Conservation (phyloP, 2,797 vertebrate species). For the Decapterus maruadsi region DNA sequence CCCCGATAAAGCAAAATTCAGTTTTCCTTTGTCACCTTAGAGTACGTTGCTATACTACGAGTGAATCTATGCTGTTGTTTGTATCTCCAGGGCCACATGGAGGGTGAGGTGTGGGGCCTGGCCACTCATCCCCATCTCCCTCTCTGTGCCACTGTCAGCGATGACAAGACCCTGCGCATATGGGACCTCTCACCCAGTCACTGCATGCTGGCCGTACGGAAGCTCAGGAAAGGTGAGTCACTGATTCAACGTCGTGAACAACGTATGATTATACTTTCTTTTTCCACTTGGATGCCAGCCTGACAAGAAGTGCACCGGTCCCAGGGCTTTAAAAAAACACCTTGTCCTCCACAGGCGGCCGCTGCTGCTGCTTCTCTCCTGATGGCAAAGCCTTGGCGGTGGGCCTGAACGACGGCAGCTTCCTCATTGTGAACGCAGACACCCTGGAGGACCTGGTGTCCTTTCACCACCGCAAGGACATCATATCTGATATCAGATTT, state of each 20-base stretch:
- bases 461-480: constrained; percentile 98
- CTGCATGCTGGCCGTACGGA: constrained; percentile 99
- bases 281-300: not conserved
- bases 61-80: constrained; percentile 26
- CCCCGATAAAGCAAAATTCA: no score
- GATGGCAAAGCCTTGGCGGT: constrained; percentile 98
- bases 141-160: constrained; percentile 98
- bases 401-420: constrained; percentile 97
- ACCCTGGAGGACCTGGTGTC: constrained; percentile 98
- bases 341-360: constrained; percentile 88
- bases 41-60: not conserved
- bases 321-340: constrained; percentile 37
- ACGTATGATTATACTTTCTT: constrained; percentile 19
- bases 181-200: constrained; percentile 99
- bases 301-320: constrained; percentile 30
- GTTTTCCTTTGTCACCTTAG: not conserved
- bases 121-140: constrained; percentile 98
- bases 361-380: constrained; percentile 98
- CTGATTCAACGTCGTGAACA: constrained; percentile 2
- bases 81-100: constrained; percentile 95
- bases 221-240: constrained; percentile 96
- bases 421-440: constrained; percentile 97
- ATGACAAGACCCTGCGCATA: constrained; percentile 98
- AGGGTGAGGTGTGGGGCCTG: constrained; percentile 98
- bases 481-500: constrained; percentile 97